These are phyloP conservation scores for Lota lota DNA, from an alignment of 2,113 vertebrate species.

Conservation along the genomic window DNA sequence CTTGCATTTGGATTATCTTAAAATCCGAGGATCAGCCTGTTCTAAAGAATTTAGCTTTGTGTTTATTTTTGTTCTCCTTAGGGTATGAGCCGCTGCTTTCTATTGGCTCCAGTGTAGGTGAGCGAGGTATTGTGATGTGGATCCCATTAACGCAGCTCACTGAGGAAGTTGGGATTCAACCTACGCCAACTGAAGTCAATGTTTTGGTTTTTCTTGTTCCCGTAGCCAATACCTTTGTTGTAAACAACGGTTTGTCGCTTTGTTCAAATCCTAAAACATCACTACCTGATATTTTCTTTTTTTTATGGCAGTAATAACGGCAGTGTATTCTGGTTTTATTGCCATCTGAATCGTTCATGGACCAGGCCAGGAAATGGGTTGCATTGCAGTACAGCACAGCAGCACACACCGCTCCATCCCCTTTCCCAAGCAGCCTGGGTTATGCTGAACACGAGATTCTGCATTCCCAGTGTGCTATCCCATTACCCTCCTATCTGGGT, in stretches of 20 bases:
- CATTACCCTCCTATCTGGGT: slow-evolving; percentile 9
- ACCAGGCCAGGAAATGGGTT: too few species aligned
- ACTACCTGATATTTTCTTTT: too few species aligned
- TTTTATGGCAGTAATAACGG: too few species aligned
- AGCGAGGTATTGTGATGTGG: too few species aligned
- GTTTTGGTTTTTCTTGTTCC: too few species aligned
- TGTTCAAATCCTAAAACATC: too few species aligned
- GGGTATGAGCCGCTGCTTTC: too few species aligned
- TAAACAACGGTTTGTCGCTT: too few species aligned
- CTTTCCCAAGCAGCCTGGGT: not conserved
- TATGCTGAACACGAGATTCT: slow-evolving; percentile 5
- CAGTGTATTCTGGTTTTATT: not conserved
- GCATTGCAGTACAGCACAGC: not conserved
- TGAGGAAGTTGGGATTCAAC: too few species aligned
- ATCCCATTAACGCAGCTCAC: too few species aligned
- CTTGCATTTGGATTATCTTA: slow-evolving; percentile 22
- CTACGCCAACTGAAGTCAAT: too few species aligned
- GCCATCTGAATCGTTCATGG: not conserved
- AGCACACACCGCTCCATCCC: not conserved
- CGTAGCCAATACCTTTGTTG: too few species aligned
- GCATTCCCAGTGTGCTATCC: slow-evolving; percentile 10
- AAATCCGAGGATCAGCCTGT: slow-evolving; percentile 13
- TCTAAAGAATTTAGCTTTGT: slow-evolving; percentile 6
- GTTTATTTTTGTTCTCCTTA: slow-evolving; percentile 3
- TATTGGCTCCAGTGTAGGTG: not conserved